Evolutionary conservation across 2,797 vertebrate genomes (phyloP).

Genomic region (Alectoris magna): DNA sequence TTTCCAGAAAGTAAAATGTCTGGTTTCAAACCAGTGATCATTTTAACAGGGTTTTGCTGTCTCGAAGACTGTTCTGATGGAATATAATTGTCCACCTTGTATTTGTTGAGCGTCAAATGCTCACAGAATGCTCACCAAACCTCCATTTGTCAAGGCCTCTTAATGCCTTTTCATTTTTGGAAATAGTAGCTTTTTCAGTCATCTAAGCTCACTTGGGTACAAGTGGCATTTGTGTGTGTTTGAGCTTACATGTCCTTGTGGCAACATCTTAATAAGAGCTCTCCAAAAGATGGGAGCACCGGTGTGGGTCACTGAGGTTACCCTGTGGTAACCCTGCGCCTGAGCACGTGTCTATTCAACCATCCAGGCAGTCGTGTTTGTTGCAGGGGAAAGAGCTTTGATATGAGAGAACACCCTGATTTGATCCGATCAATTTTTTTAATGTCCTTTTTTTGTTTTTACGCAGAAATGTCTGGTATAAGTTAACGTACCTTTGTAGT

Average conservation of each 20-base stretch:
- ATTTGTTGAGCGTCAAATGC: not conserved
- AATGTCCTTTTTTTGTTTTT: not conserved
- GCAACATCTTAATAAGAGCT: not conserved
- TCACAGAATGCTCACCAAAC: not conserved
- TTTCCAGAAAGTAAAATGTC: constrained; percentile 1
- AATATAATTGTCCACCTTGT: not conserved
- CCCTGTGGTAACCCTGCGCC: not conserved
- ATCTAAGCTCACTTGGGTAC: not conserved
- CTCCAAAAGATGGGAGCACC: not conserved
- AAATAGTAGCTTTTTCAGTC: not conserved
- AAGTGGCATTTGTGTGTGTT: not conserved
- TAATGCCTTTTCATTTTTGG: not conserved
- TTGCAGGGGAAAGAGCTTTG: not conserved
- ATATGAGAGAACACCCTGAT: not conserved
- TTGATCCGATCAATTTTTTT: not conserved
- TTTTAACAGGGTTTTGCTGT: constrained; percentile 15
- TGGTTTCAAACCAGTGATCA: not conserved
- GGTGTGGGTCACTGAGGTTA: not conserved
- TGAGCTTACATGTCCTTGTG: not conserved
- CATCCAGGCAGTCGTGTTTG: not conserved
- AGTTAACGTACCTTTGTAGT: constrained; percentile 25
- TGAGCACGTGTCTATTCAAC: not conserved
- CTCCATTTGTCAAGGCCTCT: not conserved
- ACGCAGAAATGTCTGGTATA: constrained; percentile 47
- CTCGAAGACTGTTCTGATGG: not conserved